These are phyloP conservation scores for Sebastes fasciatus DNA, from an alignment of 2,113 vertebrate genomes.

Conservation along the genomic window DNA sequence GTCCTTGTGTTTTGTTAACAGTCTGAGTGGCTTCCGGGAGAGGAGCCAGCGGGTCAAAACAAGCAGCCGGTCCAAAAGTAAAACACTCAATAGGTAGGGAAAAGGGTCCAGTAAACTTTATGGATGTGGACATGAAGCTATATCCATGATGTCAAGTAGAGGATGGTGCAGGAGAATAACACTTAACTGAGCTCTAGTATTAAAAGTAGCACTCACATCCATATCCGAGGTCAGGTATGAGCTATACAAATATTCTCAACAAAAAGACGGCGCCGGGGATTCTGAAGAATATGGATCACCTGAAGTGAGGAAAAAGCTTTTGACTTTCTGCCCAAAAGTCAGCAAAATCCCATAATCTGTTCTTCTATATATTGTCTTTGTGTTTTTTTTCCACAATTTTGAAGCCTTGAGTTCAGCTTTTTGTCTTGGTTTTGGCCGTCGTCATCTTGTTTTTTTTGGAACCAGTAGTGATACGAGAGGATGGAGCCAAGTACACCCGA, in stretches of 20 bases:
- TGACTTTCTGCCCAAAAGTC: neutral
- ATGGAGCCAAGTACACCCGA: too few species aligned
- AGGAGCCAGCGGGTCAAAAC: conserved; percentile 42
- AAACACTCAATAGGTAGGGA: neutral
- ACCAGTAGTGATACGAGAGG: too few species aligned
- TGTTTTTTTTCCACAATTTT: too few species aligned
- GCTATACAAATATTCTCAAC: neutral
- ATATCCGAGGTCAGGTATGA: neutral
- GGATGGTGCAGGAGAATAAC: conserved; percentile 3
- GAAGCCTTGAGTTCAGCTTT: too few species aligned
- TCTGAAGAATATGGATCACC: conserved; percentile 12
- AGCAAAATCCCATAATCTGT: conserved; percentile 5
- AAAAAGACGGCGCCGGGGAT: neutral
- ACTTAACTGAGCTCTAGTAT: neutral
- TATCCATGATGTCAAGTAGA: neutral
- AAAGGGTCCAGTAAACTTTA: conserved; percentile 7
- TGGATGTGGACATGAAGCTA: neutral
- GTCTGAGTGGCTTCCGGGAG: conserved; percentile 53
- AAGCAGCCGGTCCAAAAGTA: conserved; percentile 7
- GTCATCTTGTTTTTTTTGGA: too few species aligned
- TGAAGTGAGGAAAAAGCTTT: neutral
- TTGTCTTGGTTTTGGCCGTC: too few species aligned
- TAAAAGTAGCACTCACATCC: neutral
- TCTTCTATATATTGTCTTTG: neutral
- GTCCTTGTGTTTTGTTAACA: conserved; percentile 34